Evolutionary conservation across 37 sponge, comb jelly and placozoan species (phyloP), one percentile per base, ranked within the genome.

Genomic region (Ephydatia muelleri): DNA sequence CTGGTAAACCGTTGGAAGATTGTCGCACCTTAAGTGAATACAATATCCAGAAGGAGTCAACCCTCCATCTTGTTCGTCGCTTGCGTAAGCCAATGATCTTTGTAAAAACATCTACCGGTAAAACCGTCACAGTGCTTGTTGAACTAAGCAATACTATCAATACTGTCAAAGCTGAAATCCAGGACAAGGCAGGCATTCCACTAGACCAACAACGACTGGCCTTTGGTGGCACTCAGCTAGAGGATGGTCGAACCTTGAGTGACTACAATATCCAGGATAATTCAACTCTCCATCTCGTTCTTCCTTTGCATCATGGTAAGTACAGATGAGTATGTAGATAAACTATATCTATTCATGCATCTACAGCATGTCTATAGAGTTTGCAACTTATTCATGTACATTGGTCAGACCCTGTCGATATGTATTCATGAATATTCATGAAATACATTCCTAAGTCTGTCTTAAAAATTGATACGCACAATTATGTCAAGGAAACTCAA

Each of bases 251-350:
- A 12, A 92, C 93, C 30, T 87, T 92, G 72, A 85, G 86, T 34
- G 89, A 89, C 78, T 92, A 92, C 93, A 92, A 92, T 75, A 92
- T 92, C 86, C 93, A 92, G 80, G 89, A 92, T 48, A 89, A 92
- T 67, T 80, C 83, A 66, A 93, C 94, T 29, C 94, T 93, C 64
- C 94, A 93, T 48, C 85, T 93, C 4, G 90, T 93, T 27, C 82
- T 93, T 35, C 85, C 90, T 49, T 85, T 93, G 36, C 77, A n/a
- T n/a, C n/a, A n/a, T n/a, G n/a, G n/a, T n/a, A n/a, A n/a, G n/a
- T n/a, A n/a, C n/a, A n/a, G n/a, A n/a, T n/a, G n/a, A n/a, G n/a
- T n/a, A n/a, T n/a, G n/a, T n/a, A n/a, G n/a, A n/a, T n/a, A n/a
- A n/a, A n/a, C n/a, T n/a, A n/a, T n/a, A n/a, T n/a, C n/a, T n/a